These are phyloP conservation scores for Circaetus cinerascens DNA, from an alignment of 2,113 vertebrate species.

Conservation along the genomic window DNA sequence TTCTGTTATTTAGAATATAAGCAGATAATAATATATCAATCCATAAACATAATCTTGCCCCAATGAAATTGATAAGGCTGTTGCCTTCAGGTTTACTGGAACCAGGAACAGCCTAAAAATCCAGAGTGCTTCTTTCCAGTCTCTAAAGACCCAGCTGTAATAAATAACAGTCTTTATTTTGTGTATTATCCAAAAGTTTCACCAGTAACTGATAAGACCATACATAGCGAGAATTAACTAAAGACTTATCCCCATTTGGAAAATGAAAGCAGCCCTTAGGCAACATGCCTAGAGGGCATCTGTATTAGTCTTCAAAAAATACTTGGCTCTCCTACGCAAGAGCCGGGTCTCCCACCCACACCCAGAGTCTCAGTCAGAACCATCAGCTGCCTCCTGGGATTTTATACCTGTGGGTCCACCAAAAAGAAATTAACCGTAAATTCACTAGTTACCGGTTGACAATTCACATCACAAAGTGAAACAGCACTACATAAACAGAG, in stretches of 20 bases:
- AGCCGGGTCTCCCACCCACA: background rate
- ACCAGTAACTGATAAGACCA: background rate
- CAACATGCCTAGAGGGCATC: background rate
- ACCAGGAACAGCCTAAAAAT: background rate
- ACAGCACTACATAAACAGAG: accelerated
- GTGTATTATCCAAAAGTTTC: background rate
- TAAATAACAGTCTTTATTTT: background rate
- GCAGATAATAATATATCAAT: background rate
- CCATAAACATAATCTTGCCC: background rate
- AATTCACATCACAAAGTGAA: background rate
- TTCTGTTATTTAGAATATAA: background rate
- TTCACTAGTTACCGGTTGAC: background rate
- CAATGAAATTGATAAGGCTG: background rate
- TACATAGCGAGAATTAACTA: background rate
- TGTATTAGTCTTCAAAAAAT: background rate
- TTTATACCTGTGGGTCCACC: background rate
- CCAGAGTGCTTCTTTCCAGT: background rate
- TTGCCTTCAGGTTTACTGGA: background rate
- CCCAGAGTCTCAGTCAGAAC: background rate
- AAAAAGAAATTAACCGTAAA: background rate
- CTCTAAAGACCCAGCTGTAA: background rate
- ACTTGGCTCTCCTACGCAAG: background rate
- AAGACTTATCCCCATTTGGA: background rate
- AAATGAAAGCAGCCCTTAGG: background rate
- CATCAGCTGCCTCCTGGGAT: background rate